Percentiles rank a stretch among this genome's conserved stretches.
Conservation (phyloP, 2,797 vertebrate genomes). For the Diglossa cyanea region DNA sequence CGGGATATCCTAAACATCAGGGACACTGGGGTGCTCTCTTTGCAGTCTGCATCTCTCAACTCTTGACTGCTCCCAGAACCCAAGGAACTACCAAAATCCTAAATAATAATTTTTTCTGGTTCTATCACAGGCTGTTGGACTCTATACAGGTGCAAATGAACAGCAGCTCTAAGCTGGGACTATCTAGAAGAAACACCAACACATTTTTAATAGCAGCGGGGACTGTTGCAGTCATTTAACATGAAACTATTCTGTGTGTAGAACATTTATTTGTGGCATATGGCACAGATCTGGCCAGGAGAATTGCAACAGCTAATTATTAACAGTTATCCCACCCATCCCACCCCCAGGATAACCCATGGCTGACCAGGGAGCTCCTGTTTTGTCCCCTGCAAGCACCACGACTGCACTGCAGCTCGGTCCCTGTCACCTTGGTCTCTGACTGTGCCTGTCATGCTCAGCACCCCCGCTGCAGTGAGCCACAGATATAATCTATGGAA, state of each 20-base stretch:
- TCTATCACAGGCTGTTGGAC: not conserved
- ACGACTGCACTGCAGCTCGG: not conserved
- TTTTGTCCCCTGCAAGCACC: not conserved
- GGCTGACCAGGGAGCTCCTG: not conserved
- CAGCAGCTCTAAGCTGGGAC: not conserved
- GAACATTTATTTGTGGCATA: not conserved
- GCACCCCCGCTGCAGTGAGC: not conserved
- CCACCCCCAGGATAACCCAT: not conserved
- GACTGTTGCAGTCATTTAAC: not conserved
- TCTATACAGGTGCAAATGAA: not conserved
- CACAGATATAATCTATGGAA: slow-evolving; percentile 38
- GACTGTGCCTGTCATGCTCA: not conserved
- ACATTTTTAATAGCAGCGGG: not conserved
- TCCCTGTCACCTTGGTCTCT: not conserved
- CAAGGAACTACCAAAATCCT: not conserved
- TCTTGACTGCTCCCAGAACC: not conserved
- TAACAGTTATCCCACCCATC: not conserved
- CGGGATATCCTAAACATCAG: not conserved
- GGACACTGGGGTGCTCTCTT: not conserved
- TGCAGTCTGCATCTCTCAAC: not conserved
- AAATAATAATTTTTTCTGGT: not conserved
- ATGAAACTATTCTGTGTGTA: not conserved
- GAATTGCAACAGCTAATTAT: not conserved
- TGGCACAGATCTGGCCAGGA: not conserved
- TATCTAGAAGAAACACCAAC: not conserved